A percentile compares a stretch with the other conserved stretches of the same genome.
These are phyloP conservation scores for Arbacia lixula DNA, from an alignment of 53 echinoderm and acorn worm genomes.

Conservation along the genomic window DNA sequence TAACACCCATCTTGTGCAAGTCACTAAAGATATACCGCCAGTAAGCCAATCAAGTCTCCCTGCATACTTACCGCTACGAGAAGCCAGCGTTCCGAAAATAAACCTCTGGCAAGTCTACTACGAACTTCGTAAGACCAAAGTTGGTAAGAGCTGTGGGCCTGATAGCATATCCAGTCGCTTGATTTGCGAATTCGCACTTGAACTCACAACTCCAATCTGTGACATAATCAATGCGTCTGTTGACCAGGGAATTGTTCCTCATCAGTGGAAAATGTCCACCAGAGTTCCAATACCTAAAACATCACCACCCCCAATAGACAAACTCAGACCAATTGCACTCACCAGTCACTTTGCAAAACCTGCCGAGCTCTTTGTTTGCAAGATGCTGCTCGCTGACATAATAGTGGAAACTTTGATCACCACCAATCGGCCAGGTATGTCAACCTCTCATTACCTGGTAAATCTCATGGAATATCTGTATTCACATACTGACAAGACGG, in stretches of 20 bases:
- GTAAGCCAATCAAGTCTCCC: not conserved
- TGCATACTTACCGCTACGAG: not conserved
- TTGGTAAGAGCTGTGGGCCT: conserved; percentile 5
- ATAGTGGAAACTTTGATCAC: not conserved
- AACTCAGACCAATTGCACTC: no score
- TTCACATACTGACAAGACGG: not conserved
- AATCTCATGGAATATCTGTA: not conserved
- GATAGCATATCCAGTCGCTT: not conserved
- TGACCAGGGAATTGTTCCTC: not conserved
- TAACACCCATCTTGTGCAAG: not conserved
- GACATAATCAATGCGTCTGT: not conserved
- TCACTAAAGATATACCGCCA: not conserved
- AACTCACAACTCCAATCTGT: not conserved
- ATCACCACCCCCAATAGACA: no score
- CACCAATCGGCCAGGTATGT: not conserved
- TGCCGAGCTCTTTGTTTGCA: not conserved
- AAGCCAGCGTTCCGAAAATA: not conserved
- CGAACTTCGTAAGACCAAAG: not conserved
- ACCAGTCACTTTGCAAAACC: conserved; percentile 2
- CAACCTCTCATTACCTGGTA: conserved; percentile 6
- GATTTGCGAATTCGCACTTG: conserved; percentile 16
- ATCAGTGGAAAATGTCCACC: no score
- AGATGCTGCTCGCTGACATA: not conserved
- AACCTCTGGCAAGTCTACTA: not conserved
- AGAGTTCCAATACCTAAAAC: no score